Evolutionary conservation across 2,113 vertebrate genomes (phyloP), one percentile per base, ranked within the genome.

Genomic region (Motacilla tschutschensis): DNA sequence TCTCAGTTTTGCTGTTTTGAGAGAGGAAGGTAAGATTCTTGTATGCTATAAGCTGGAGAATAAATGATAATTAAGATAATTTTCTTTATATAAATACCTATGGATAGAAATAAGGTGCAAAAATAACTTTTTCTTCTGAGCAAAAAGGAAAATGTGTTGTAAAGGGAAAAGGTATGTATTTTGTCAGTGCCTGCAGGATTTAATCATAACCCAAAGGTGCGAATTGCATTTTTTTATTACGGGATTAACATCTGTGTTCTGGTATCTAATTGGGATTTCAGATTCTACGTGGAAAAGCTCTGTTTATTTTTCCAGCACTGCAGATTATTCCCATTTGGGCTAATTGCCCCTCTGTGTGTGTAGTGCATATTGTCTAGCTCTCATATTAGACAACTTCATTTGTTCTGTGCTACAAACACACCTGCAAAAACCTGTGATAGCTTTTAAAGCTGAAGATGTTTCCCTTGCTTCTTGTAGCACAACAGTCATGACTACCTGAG

Each of bases 201-300:
- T 93, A 95, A 93, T 94, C 71, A 92, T 77, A 95, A 87, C 86
- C 88, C 90, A 66, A 92, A 96, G 92, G 74, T 96, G 92, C 92
- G 94, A 94, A 55, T 63, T 91, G 87, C 90, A 88, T 96, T 96
- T 96, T 96, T 97, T 96, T 94, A 33, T 50, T 17, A 92, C 64
- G 38, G 91, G 91, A 91, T 83, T 94, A 97, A 96, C 96, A 96
- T 96, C 96, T 97, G 96, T 92, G 93, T 89, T 95, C 93, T 94
- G 83, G 44, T 67, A 54, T 64, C 43, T 96, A 95, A 94, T 54
- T 88, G 91, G 92, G 95, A 92, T 94, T 95, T 92, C 79, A 95
- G 91, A 88, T 93, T 90, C 93, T 81, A 46, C 5, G 24, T 66
- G 75, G 86, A 91, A 81, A 79, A 94, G 80, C 74, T 96, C 90